phyloP scores from a whole-genome alignment of 2,797 vertebrate genomes.

The Cyprinella venusta region DNA sequence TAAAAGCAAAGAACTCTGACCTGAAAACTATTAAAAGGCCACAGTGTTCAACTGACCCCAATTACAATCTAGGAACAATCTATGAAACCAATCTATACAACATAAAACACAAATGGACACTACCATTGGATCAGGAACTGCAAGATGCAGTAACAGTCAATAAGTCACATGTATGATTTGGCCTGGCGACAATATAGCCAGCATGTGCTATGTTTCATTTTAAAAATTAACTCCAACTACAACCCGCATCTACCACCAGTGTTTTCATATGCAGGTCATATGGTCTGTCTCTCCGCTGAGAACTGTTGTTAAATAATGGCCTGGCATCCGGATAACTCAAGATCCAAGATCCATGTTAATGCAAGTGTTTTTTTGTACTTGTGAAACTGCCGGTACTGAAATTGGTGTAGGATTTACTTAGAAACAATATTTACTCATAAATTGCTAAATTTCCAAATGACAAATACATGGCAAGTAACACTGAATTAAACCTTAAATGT shows the following conservation, averaged over 20 bases:
- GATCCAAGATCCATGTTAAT: background rate
- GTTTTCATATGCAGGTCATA: background rate
- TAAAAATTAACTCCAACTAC: background rate
- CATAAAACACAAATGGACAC: constrained; percentile 10
- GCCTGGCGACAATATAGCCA: background rate
- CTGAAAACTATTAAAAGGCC: constrained; percentile 5
- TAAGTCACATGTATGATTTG: constrained; percentile 17
- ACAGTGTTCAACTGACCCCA: background rate
- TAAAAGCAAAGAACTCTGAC: background rate
- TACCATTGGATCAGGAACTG: constrained; percentile 1
- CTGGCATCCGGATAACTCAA: background rate
- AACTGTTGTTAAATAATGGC: background rate
- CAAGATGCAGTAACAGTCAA: constrained; percentile 18
- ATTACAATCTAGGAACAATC: constrained; percentile 7
- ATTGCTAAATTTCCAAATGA: background rate
- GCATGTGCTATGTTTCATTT: background rate
- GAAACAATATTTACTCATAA: background rate
- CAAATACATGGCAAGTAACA: background rate
- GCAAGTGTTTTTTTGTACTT: background rate
- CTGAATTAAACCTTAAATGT: background rate
- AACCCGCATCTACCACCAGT: background rate
- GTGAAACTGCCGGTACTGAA: background rate
- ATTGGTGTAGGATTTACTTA: background rate
- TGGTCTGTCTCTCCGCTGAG: background rate
- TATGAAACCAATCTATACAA: constrained; percentile 8